phyloP scores from a whole-genome alignment of 2,888 invertebrate genomes.

The Oxyteleia sp. region DNA sequence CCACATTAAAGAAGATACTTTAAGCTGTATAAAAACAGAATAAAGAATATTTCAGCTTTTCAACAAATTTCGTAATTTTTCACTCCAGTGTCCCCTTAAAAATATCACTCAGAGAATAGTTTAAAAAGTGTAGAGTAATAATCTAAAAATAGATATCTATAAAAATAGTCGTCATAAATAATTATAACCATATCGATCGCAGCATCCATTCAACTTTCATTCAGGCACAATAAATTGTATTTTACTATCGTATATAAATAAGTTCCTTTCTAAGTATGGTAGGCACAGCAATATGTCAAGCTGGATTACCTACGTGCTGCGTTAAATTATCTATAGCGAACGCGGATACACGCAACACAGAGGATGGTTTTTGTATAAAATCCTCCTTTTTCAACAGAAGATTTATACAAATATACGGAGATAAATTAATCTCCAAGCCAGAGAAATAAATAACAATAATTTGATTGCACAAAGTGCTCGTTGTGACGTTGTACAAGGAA shows the following conservation, averaged over 20 bases:
- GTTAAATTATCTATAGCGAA: slow-evolving; percentile 44
- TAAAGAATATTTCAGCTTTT: too few species aligned
- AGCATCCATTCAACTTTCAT: slow-evolving; percentile 20
- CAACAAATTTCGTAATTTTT: too few species aligned
- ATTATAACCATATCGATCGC: slow-evolving; percentile 3
- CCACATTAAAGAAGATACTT: too few species aligned
- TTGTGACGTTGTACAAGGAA: not conserved
- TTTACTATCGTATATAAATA: slow-evolving; percentile 51
- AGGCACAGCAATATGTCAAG: slow-evolving; percentile 49
- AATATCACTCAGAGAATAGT: too few species aligned
- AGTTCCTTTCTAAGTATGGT: slow-evolving; percentile 37
- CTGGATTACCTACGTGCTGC: slow-evolving; percentile 39
- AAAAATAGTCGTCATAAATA: slow-evolving; percentile 4
- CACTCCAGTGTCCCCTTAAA: too few species aligned
- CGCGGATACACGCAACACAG: slow-evolving; percentile 12
- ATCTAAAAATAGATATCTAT: too few species aligned
- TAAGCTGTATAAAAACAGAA: too few species aligned
- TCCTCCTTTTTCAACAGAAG: slow-evolving; percentile 5
- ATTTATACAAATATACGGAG: slow-evolving; percentile 15
- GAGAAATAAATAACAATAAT: slow-evolving; percentile 1
- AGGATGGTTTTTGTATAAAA: slow-evolving; percentile 13
- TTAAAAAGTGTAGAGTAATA: too few species aligned
- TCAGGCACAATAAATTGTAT: slow-evolving; percentile 31
- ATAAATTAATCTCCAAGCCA: not conserved
- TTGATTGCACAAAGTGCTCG: not conserved